Conservation (phyloP, 53 echinoderm and acorn worm species). For the Mesocentrotus franciscanus region DNA sequence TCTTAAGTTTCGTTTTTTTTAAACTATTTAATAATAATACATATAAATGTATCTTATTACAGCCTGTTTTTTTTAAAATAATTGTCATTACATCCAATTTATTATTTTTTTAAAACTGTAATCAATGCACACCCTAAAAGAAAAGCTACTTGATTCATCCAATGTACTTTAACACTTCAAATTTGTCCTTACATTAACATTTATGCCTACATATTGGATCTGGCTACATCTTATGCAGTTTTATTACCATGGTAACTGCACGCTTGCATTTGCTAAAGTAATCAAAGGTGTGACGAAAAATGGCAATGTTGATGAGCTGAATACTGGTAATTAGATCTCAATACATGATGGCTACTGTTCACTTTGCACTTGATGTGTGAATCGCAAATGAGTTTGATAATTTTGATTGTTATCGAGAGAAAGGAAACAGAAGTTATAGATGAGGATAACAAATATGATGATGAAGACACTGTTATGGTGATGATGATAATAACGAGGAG, state of each 20-base stretch:
- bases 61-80: too few species aligned
- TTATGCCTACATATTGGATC: neutral
- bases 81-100: too few species aligned
- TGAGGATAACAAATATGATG: neutral
- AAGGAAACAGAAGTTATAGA: too few species aligned
- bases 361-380: neutral
- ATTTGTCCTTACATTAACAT: neutral
- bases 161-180: neutral
- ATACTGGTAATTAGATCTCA: neutral
- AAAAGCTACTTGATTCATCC: neutral
- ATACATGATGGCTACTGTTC: neutral
- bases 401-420: too few species aligned
- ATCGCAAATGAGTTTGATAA: too few species aligned
- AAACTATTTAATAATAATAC: too few species aligned
- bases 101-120: neutral
- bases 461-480: neutral
- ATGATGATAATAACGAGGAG: neutral
- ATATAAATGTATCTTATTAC: too few species aligned
- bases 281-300: neutral
- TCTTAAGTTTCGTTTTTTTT: too few species aligned
- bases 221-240: neutral
- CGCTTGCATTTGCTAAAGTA: neutral
- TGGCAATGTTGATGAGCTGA: neutral
- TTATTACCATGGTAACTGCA: slow-evolving; percentile 14
- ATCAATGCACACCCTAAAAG: neutral